Base-by-base conservation (phyloP, 2,797 vertebrate species). In the Amphiprion clarkii region DNA sequence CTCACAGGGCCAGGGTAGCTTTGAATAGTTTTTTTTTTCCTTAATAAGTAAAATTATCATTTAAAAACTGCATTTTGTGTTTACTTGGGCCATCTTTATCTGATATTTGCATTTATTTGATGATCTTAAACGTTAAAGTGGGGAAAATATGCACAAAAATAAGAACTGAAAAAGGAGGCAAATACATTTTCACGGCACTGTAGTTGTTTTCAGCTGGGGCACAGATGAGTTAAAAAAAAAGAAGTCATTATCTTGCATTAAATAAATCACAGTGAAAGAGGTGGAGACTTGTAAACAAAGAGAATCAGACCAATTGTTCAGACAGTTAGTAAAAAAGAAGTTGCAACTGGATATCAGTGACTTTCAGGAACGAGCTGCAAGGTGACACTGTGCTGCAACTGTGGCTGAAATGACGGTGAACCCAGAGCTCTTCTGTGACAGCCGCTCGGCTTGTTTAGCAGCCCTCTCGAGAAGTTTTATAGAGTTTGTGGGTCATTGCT, bases 381-480 rank as follows among this genome's bases (percentile, higher is more conserved):
- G 56, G 64, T 64, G 69, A 82, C 19, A 84, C 44, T 55, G 23
- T 6, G 36, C 67, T 57, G 10, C 65, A 68, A 13, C 44, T 53
- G 46, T 52, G 44, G 46, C 64, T 60, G 51, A 58, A 60, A 67
- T 60, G 67, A 76, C 67, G 49, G 16, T 44, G 23, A 85, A 80
- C 65, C 67, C 63, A 62, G 66, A 80, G 52, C 57, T 69, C 33
- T 77, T 71, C 52, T 23, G 60, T 58, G 74, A 65, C 67, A 64
- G 63, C 31, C 14, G 1, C n/a, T 46, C 29, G 11, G 59, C 19
- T 62, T 12, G 55, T 59, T 76, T 60, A 75, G 64, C 65, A 21
- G 58, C 29, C 14, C 67, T 71, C 71, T 27, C n/a, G 1, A 53
- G 46, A 42, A 56, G 67, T 61, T 86, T 84, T 78, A 79, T 82